A percentile compares a stretch with the other conserved stretches of the same genome.
phyloP scores from a whole-genome alignment of 2,888 invertebrate genomes.

The Cerastoderma edule region DNA sequence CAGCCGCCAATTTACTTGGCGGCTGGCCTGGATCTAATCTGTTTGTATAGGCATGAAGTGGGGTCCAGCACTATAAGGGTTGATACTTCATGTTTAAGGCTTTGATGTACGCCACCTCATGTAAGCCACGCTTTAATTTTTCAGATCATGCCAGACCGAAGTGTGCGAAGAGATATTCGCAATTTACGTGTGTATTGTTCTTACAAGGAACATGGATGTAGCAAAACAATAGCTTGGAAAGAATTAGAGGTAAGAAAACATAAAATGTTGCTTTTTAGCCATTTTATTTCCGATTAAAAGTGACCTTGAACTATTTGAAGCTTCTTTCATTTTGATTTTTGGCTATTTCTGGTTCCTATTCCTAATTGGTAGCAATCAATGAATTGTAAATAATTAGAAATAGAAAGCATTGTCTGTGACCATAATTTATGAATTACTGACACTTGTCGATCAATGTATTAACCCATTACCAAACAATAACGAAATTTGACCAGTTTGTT shows the following conservation, averaged over 20 bases:
- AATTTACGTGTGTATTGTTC: conserved; percentile 63
- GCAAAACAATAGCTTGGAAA: conserved; percentile 53
- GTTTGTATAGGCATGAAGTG: background rate
- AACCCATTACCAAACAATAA: too few species aligned
- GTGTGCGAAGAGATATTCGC: conserved; percentile 70
- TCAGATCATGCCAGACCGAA: conserved; percentile 67
- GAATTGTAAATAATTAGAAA: too few species aligned
- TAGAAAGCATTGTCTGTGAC: too few species aligned
- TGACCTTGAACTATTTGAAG: too few species aligned
- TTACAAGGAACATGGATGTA: conserved; percentile 63
- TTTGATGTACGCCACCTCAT: background rate
- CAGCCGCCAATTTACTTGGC: too few species aligned
- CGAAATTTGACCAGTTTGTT: too few species aligned
- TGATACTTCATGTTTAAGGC: background rate
- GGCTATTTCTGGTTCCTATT: too few species aligned
- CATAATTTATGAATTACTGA: too few species aligned
- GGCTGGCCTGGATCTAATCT: background rate
- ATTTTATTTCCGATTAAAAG: background rate
- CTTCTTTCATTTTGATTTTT: too few species aligned
- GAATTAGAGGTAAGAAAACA: conserved; percentile 58
- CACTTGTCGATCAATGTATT: too few species aligned
- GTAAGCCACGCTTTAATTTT: background rate
- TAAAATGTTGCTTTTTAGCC: background rate
- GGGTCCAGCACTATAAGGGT: background rate
- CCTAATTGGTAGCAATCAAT: too few species aligned